Percentiles rank a stretch among this genome's conserved stretches.
Evolutionary conservation across 2,113 vertebrate genomes (phyloP).

Genomic region (Peromyscus maniculatus): DNA sequence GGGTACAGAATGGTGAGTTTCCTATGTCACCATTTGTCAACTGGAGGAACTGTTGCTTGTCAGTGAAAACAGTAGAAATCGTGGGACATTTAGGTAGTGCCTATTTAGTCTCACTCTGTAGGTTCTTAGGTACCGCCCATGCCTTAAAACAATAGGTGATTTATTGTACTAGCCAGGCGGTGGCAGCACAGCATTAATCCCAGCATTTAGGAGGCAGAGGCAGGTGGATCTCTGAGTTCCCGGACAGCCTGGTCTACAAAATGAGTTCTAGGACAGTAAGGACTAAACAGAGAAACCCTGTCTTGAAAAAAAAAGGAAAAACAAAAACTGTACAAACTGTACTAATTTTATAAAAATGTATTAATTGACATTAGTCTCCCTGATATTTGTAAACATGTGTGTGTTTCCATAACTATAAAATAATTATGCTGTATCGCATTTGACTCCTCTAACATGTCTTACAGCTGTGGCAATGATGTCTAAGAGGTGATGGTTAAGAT

Average conservation of each 20-base stretch:
- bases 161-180: not conserved
- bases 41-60: no score
- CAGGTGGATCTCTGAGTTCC: no score
- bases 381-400: not conserved
- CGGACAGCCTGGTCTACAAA: no score
- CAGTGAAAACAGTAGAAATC: not conserved
- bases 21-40: fast-evolving
- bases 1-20: fast-evolving
- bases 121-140: not conserved
- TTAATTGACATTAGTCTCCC: not conserved
- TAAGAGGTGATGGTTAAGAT: fast-evolving
- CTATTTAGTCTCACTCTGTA: not conserved
- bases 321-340: no score
- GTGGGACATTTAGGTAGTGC: not conserved
- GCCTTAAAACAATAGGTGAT: not conserved
- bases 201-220: no score
- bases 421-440: not conserved
- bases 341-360: not conserved
- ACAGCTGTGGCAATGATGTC: fast-evolving
- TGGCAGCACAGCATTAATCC: no score
- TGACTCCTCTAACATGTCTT: not conserved
- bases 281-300: no score
- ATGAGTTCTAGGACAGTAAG: no score
- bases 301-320: no score
- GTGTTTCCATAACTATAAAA: not conserved